Conservation (phyloP, 2,888 invertebrate genomes). For the Allophyes oxyacanthae region DNA sequence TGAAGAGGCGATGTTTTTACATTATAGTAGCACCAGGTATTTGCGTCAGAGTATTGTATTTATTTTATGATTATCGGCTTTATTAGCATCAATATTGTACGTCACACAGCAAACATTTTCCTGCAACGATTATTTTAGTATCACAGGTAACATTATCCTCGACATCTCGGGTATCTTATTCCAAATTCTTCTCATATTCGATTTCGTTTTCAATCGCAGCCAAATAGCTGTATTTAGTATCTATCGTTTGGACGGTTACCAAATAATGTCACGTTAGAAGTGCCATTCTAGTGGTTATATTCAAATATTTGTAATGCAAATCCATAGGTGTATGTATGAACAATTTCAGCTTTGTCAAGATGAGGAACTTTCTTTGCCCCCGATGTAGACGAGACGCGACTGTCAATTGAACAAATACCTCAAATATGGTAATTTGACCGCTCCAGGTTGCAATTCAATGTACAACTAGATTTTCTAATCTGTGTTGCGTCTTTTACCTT, state of each 20-base stretch:
- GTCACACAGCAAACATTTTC: constrained; percentile 11
- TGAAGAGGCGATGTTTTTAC: constrained; percentile 9
- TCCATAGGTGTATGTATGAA: constrained; percentile 72
- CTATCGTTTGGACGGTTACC: constrained; percentile 57
- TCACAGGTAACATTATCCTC: constrained; percentile 29
- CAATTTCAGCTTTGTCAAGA: constrained; percentile 82
- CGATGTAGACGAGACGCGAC: constrained; percentile 72
- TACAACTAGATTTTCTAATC: constrained; percentile 63
- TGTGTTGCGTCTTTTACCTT: constrained; percentile 51
- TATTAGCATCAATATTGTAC: constrained; percentile 6
- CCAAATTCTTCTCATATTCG: constrained; percentile 45
- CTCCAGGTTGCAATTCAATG: constrained; percentile 60
- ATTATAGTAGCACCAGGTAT: constrained; percentile 6
- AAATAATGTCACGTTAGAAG: constrained; percentile 70
- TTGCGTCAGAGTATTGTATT: neutral
- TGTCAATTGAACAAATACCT: constrained; percentile 76
- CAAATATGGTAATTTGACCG: constrained; percentile 72
- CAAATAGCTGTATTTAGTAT: constrained; percentile 48
- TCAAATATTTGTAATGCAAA: constrained; percentile 80
- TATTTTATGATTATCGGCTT: constrained; percentile 9
- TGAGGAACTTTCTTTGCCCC: constrained; percentile 82
- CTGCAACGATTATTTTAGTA: constrained; percentile 22
- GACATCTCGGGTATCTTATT: constrained; percentile 30
- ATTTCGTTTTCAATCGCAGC: constrained; percentile 54
- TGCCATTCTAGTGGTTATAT: constrained; percentile 60